Evolutionary conservation across 2,888 invertebrate species (phyloP).

Genomic region (Ormyrus nitidulus): DNA sequence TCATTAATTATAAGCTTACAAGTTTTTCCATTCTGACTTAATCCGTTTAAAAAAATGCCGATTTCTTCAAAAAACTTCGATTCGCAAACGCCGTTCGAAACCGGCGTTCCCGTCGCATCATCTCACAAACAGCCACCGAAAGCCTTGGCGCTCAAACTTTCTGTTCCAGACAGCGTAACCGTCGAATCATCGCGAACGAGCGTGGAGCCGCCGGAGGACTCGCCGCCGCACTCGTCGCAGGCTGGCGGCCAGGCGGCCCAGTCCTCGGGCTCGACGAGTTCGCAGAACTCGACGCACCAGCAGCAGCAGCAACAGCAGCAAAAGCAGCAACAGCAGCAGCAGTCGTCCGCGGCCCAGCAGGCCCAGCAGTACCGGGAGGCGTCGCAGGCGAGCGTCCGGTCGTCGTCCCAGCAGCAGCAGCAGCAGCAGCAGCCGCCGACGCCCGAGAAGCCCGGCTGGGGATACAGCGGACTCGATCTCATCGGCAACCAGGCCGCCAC

Average conservation of each 20-base stretch:
- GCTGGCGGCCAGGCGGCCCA: constrained; percentile 15
- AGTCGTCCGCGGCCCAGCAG: constrained; percentile 22
- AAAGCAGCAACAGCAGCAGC: constrained; percentile 65
- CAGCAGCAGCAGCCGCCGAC: constrained; percentile 75
- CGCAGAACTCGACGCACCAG: constrained; percentile 61
- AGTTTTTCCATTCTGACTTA: too few species aligned
- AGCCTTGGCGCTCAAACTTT: too few species aligned
- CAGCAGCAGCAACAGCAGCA: constrained; percentile 64
- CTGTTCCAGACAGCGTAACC: constrained; percentile 68
- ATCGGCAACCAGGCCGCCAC: constrained; percentile 87
- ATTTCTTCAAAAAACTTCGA: too few species aligned
- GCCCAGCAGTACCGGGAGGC: constrained; percentile 60
- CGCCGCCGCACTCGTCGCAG: constrained; percentile 68
- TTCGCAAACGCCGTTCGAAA: too few species aligned
- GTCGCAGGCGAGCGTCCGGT: constrained; percentile 56
- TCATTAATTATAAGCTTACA: too few species aligned
- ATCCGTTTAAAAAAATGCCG: too few species aligned
- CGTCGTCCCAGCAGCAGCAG: constrained; percentile 64
- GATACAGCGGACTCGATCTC: constrained; percentile 85
- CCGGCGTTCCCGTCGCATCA: too few species aligned
- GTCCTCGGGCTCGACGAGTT: background rate
- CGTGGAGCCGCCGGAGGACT: constrained; percentile 71
- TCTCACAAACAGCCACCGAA: too few species aligned
- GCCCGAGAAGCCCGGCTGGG: constrained; percentile 80
- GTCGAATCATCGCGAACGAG: constrained; percentile 69